Conservation (phyloP, 1,140 invertebrate genomes). For the Danaus plexippus region DNA sequence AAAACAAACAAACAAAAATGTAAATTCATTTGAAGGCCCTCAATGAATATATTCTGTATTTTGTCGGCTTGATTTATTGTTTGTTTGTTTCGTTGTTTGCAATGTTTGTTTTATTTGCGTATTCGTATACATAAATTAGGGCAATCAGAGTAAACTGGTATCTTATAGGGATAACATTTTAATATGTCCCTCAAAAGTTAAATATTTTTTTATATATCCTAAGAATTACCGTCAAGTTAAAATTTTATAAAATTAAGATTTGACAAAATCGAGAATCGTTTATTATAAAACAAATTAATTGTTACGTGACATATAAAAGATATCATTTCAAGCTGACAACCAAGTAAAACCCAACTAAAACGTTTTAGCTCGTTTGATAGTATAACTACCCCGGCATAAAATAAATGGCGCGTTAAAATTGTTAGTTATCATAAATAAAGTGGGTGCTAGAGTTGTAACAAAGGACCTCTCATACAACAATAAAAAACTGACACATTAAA, state of each 20-base stretch:
- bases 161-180: not conserved
- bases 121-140: slow-evolving; percentile 37
- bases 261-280: too few relatives aligned
- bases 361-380: not conserved
- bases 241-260: too few relatives aligned
- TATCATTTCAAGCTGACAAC: too few relatives aligned
- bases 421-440: slow-evolving; percentile 41
- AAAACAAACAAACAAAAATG: too few relatives aligned
- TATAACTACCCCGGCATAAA: slow-evolving; percentile 8
- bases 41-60: too few relatives aligned
- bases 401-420: slow-evolving; percentile 42
- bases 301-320: too few relatives aligned
- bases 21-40: too few relatives aligned
- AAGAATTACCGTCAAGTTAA: too few relatives aligned
- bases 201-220: too few relatives aligned
- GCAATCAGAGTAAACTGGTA: slow-evolving; percentile 30
- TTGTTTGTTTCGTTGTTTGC: slow-evolving; percentile 28
- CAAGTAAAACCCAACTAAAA: not conserved
- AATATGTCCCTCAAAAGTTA: too few relatives aligned
- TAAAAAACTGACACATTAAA: slow-evolving; percentile 25
- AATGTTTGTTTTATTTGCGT: slow-evolving; percentile 24
- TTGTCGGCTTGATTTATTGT: too few relatives aligned
- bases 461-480: slow-evolving; percentile 25
- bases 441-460: slow-evolving; percentile 24
- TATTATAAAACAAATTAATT: too few relatives aligned